Evolutionary conservation across 2,888 invertebrate genomes (phyloP).

Genomic region (Cephus nigrinus): DNA sequence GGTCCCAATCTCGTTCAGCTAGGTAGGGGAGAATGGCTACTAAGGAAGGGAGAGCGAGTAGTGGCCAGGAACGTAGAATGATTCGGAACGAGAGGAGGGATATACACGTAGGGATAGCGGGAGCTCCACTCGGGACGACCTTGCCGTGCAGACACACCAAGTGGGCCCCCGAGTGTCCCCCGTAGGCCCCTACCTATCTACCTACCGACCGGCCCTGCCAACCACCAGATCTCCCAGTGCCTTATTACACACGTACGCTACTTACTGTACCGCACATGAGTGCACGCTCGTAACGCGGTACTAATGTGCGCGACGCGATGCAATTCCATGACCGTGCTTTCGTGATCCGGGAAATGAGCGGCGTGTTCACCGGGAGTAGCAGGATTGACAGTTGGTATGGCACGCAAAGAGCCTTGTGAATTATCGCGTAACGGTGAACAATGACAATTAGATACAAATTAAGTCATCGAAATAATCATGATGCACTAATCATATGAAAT

Average conservation of each 20-base stretch:
- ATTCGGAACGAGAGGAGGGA: slow-evolving; percentile 25
- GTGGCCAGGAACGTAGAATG: slow-evolving; percentile 35
- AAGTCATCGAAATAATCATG: neutral
- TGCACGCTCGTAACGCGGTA: slow-evolving; percentile 22
- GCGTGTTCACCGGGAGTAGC: neutral
- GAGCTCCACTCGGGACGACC: slow-evolving; percentile 32
- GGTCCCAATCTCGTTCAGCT: neutral
- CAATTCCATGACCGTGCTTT: slow-evolving; percentile 5
- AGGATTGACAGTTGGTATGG: neutral
- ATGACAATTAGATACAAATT: neutral
- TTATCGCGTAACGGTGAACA: neutral
- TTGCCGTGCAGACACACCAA: slow-evolving; percentile 25
- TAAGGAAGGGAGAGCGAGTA: slow-evolving; percentile 22
- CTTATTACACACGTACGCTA: slow-evolving; percentile 48
- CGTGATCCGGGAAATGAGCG: neutral
- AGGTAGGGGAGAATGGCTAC: neutral
- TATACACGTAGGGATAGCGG: slow-evolving; percentile 26
- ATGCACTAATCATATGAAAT: neutral
- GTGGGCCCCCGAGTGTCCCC: neutral
- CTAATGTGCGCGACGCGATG: slow-evolving; percentile 16
- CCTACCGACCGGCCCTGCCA: neutral
- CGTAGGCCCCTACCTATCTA: neutral
- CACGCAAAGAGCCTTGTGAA: neutral
- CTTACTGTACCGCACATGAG: slow-evolving; percentile 22
- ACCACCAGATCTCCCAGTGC: slow-evolving; percentile 39